phyloP scores from a whole-genome alignment of 1,140 invertebrate genomes.

The Brachionus rubens region DNA sequence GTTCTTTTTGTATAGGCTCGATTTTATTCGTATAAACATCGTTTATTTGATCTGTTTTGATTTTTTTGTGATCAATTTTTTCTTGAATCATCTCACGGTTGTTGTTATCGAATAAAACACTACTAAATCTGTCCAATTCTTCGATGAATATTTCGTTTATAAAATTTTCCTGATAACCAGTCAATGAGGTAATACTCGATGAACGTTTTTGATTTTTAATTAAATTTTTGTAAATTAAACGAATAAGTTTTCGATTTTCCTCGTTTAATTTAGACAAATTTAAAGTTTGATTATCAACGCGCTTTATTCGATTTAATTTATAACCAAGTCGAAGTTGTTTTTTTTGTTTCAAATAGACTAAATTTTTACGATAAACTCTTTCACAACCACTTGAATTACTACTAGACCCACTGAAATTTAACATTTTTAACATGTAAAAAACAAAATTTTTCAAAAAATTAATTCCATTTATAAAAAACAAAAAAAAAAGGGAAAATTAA shows the following conservation, averaged over 20 bases:
- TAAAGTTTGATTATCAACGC: background rate
- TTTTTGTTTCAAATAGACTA: background rate
- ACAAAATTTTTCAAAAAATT: background rate
- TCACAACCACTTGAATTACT: too few species aligned
- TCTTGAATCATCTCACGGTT: background rate
- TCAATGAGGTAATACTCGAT: background rate
- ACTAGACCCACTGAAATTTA: too few species aligned
- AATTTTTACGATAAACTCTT: background rate
- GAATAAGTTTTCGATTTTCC: conserved; percentile 1
- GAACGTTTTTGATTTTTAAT: background rate
- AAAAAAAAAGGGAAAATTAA: too few species aligned
- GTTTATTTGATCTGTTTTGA: background rate
- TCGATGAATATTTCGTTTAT: background rate
- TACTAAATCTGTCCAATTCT: conserved; percentile 12
- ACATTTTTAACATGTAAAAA: conserved; percentile 17
- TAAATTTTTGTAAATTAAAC: conserved; percentile 6
- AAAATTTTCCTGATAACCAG: conserved; percentile 13
- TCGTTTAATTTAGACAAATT: conserved; percentile 25
- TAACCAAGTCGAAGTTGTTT: background rate
- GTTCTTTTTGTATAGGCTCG: conserved; percentile 22
- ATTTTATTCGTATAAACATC: background rate
- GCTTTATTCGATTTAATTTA: background rate
- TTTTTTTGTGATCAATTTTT: conserved; percentile 13
- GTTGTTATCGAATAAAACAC: background rate
- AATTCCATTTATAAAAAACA: too few species aligned